Evolutionary conservation across 2,113 vertebrate genomes (phyloP), one percentile per base, ranked within the genome.

Genomic region (Pluvianellus socialis): DNA sequence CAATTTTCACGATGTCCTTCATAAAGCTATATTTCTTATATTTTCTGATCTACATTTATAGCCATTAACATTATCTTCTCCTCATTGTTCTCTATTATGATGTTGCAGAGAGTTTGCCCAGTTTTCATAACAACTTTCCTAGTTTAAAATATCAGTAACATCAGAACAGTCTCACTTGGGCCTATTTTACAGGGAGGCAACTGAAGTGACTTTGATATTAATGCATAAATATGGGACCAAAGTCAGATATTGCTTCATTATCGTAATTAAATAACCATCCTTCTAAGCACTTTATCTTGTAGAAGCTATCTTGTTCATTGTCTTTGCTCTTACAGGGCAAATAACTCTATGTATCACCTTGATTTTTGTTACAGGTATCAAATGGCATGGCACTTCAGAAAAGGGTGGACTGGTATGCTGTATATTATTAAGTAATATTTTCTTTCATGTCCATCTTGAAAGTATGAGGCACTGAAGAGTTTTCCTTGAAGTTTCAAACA

Each of bases 371-470:
- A 67, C 27, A 75, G n/a, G 26, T 17, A 13, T 26, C 27, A 55
- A 59, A 72, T n/a, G 12, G 4, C 11, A 65, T 18, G 23, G 30
- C 16, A 52, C 40, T 49, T 94, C 45, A 73, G 15, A 76, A 87
- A 5, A 42, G 4, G 4, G 3, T 22, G 16, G 10, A 42, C 7
- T 10, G 52, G 12, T 55, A 49, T 27, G 45, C 21, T 2, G 0
- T 35, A 14, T 27, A 40, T 24, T 24, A 74, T 58, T n/a, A 85
- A 32, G 12, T 16, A 89, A 63, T 6, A 26, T 63, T 73, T 86
- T 80, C 33, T 70, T 79, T 90, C 38, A 66, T 30, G 20, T 53
- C 28, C 12, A 5, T 71, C 68, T 55, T 86, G 50, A 66, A 90
- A 45, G 7, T 40, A 30, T 23, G n/a, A 84, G 28, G 12, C 23